These are phyloP conservation scores for Pogona vitticeps DNA, from an alignment of 2,113 vertebrate genomes.

Conservation along the genomic window DNA sequence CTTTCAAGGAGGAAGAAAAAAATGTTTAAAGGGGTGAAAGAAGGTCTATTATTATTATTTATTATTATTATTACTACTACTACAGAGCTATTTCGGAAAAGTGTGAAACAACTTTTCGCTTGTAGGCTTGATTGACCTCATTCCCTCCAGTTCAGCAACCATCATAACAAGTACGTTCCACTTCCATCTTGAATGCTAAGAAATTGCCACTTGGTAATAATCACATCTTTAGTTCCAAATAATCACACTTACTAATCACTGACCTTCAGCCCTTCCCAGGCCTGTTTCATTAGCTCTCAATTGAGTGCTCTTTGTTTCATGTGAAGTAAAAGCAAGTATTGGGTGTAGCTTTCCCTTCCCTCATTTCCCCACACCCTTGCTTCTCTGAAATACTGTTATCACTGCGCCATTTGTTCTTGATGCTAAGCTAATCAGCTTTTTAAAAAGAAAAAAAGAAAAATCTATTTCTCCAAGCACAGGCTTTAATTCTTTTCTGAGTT, in stretches of 20 bases:
- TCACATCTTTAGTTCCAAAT: constrained; percentile 11
- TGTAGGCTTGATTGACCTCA: constrained; percentile 65
- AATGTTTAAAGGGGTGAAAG: no score
- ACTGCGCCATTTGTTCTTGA: rapidly evolving
- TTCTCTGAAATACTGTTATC: constrained; percentile 17
- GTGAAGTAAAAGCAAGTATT: neutral
- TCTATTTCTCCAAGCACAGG: constrained; percentile 1
- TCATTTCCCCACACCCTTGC: neutral
- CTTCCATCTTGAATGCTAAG: constrained; percentile 34
- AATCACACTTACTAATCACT: constrained; percentile 11
- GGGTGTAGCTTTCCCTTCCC: neutral
- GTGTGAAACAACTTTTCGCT: constrained; percentile 38
- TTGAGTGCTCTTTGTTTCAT: neutral
- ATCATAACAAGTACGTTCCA: constrained; percentile 55
- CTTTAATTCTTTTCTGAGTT: neutral
- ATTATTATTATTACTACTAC: no score
- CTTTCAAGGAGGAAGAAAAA: constrained; percentile 25
- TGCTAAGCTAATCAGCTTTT: neutral
- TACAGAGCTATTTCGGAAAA: constrained; percentile 44
- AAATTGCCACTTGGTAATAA: constrained; percentile 10
- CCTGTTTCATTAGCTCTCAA: neutral
- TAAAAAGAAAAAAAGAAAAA: no score
- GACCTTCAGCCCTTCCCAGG: neutral
- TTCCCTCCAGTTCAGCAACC: constrained; percentile 18
- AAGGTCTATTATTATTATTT: constrained; percentile 18